Evolutionary conservation across 2,113 vertebrate genomes (phyloP).

Genomic region (Danio rerio): DNA sequence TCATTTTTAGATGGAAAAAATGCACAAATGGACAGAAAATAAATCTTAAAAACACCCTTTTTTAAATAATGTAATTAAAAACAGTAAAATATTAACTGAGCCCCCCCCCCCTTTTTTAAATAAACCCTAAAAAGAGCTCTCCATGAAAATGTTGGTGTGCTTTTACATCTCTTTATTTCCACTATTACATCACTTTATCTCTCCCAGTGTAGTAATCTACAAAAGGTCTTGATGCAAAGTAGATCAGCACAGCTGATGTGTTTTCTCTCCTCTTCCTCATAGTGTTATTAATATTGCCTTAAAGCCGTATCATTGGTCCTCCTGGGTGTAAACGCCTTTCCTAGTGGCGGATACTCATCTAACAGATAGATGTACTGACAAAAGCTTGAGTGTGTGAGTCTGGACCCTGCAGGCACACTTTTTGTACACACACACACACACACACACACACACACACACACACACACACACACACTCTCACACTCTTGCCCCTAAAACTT

Average conservation of each 20-base stretch:
- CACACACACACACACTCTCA: background rate
- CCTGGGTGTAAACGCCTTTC: background rate
- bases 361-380: background rate
- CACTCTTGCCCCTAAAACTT: constrained; percentile 16
- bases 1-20: constrained; percentile 2
- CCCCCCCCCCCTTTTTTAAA: background rate
- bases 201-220: background rate
- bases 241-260: background rate
- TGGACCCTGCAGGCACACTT: constrained; percentile 28
- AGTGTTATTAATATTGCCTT: background rate
- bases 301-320: background rate
- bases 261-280: background rate
- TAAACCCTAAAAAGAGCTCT: background rate
- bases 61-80: background rate
- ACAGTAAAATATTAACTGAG: background rate
- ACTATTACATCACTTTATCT: background rate
- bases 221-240: too few species aligned
- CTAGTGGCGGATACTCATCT: background rate
- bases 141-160: background rate
- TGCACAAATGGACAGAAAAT: background rate
- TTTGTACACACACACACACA: background rate
- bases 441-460: background rate
- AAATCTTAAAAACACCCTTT: background rate
- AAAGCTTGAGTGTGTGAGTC: background rate
- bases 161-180: background rate